Conservation (phyloP, 2,113 vertebrate species). For the Sporophila hypoxantha region DNA sequence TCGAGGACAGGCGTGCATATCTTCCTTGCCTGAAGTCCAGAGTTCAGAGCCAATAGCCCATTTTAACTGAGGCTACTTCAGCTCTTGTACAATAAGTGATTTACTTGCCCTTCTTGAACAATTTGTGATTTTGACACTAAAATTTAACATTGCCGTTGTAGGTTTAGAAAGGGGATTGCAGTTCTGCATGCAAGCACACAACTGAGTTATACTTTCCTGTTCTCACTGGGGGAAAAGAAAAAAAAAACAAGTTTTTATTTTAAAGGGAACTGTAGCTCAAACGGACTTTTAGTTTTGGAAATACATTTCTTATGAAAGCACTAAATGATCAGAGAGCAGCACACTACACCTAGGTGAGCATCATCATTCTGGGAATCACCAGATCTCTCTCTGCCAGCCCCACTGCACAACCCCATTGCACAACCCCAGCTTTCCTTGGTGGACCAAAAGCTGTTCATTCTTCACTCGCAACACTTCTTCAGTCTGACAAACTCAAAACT, state of each 20-base stretch:
- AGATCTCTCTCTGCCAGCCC: not conserved
- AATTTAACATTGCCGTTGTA: not conserved
- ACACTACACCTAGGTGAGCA: not conserved
- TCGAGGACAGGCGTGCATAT: not conserved
- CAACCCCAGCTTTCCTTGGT: not conserved
- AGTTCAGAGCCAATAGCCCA: not conserved
- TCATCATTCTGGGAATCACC: not conserved
- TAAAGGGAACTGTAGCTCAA: not conserved
- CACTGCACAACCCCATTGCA: not conserved
- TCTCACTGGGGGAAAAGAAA: not conserved
- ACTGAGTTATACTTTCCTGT: not conserved
- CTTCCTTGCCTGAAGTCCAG: not conserved
- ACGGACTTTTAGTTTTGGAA: not conserved
- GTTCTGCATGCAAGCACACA: not conserved
- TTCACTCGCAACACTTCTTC: not conserved
- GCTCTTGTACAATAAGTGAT: not conserved
- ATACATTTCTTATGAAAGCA: not conserved
- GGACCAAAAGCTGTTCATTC: not conserved
- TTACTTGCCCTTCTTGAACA: not conserved
- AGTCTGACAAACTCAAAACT: not conserved
- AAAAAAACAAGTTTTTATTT: not conserved
- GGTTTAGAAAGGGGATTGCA: not conserved
- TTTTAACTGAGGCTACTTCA: not conserved
- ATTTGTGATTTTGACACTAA: not conserved
- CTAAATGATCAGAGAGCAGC: not conserved